These are phyloP conservation scores for Drosophila orena DNA, from an alignment of 1,140 invertebrate species.

Conservation along the genomic window DNA sequence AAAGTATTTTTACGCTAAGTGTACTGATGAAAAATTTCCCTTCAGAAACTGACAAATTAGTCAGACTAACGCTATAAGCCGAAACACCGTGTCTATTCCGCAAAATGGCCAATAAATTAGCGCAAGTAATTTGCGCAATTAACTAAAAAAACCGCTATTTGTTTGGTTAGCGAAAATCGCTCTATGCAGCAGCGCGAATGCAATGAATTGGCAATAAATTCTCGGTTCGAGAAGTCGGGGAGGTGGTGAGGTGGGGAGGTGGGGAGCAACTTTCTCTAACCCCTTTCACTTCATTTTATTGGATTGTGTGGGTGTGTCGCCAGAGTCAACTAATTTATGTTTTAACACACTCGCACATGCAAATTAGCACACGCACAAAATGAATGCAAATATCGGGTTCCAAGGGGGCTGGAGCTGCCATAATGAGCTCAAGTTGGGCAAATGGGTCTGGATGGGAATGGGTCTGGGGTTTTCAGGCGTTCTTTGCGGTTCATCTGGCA, in stretches of 20 bases:
- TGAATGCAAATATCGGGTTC: slow-evolving; percentile 43
- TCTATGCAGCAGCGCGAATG: slow-evolving; percentile 34
- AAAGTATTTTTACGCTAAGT: no score
- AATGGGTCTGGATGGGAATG: slow-evolving; percentile 15
- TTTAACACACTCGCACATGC: slow-evolving; percentile 72
- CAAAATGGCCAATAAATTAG: slow-evolving; percentile 67
- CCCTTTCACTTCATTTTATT: slow-evolving; percentile 5
- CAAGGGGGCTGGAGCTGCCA: slow-evolving; percentile 1
- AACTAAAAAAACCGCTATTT: slow-evolving; percentile 65
- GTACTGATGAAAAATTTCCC: not conserved
- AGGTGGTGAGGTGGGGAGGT: no score
- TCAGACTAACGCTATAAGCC: not conserved
- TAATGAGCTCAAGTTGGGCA: slow-evolving; percentile 60
- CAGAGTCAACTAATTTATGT: slow-evolving; percentile 64
- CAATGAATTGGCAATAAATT: slow-evolving; percentile 63
- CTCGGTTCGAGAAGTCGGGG: slow-evolving; percentile 5
- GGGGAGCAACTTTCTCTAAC: slow-evolving; percentile 11
- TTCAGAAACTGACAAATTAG: not conserved
- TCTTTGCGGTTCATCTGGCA: slow-evolving; percentile 58
- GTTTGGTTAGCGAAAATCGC: slow-evolving; percentile 32
- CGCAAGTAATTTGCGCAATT: slow-evolving; percentile 72
- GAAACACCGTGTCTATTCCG: slow-evolving; percentile 5
- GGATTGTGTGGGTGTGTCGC: slow-evolving; percentile 18
- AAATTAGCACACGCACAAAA: slow-evolving; percentile 64
- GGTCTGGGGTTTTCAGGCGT: slow-evolving; percentile 18